Evolutionary conservation across 1,140 invertebrate species (phyloP), one percentile per base, ranked within the genome.

Genomic region (Periplaneta americana): DNA sequence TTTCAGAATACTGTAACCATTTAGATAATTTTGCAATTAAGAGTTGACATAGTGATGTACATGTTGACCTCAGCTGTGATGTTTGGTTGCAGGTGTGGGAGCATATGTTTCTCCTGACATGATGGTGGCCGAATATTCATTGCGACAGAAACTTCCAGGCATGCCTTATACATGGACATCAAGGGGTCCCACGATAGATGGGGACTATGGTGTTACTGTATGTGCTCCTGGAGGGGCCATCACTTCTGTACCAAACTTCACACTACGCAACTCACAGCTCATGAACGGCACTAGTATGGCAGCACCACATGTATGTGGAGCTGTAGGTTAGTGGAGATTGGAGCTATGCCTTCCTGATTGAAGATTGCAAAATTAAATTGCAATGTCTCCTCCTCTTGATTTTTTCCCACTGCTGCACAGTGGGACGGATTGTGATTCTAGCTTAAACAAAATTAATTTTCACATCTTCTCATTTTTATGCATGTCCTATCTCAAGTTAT

Each of bases 261-360:
- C 96, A 0, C 90, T 99, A 81, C 89, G 96, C 81, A 95, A 95
- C 84, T 88, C 89, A 33, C 97, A 98, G 86, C 90, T 99, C 10
- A 97, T 99, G 95, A 99, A 99, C 89, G 98, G 98, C 31, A 99
- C 98, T 0, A 96, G 95, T 83, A 99, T 99, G 98, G 94, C 97
- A 0, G 95, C 97, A 18, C 98, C 98, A 0, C 98, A 99, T 89
- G 97, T 97, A 6, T 94, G 96, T 84, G 98, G 98, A 28, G 94
- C 94, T 84, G 91, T 98, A 74, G 93, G 95, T 96, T 86, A 87
- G 89, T 77, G 13, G 8, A 17, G 34, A 66, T 66, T 66, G 15
- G n/a, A 66, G n/a, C 57, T 66, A 66, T 17, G 17, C 57, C 17
- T 66, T 66, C 17, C 17, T 66, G 57, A 66, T 17, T 66, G 57